Conservation (phyloP, 2,888 invertebrate species). For the Gastracanthus pulcherrimus region DNA sequence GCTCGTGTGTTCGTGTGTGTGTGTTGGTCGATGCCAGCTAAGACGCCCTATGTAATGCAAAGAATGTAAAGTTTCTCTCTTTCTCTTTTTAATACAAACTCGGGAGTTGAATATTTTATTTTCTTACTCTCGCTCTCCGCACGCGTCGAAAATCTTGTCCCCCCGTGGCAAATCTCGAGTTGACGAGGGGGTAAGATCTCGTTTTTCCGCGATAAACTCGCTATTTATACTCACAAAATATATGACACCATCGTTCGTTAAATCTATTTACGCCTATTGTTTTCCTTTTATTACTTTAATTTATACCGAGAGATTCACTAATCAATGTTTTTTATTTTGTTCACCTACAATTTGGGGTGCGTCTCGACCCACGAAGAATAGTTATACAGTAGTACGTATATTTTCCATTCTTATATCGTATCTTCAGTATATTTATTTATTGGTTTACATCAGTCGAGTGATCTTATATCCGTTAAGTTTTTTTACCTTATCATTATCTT, state of each 20-base stretch:
- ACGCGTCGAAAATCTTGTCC: slow-evolving; percentile 15
- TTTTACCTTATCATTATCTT: slow-evolving; percentile 15
- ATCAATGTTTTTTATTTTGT: neutral
- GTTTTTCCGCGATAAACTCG: slow-evolving; percentile 46
- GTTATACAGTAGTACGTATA: slow-evolving; percentile 50
- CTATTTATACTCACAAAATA: slow-evolving; percentile 63
- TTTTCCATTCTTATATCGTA: slow-evolving; percentile 27
- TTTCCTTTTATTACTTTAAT: slow-evolving; percentile 4
- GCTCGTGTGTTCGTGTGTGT: too few species aligned
- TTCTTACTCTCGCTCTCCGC: neutral
- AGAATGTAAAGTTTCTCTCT: slow-evolving; percentile 25
- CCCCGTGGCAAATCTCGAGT: neutral
- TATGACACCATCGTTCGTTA: slow-evolving; percentile 57
- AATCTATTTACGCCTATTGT: slow-evolving; percentile 50
- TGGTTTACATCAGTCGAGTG: slow-evolving; percentile 53
- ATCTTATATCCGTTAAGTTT: slow-evolving; percentile 42
- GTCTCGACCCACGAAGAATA: slow-evolving; percentile 1
- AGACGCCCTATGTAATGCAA: slow-evolving; percentile 15
- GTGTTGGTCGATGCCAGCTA: neutral
- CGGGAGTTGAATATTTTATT: neutral
- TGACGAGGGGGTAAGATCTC: neutral
- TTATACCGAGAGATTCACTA: slow-evolving; percentile 31
- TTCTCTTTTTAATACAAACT: slow-evolving; percentile 33
- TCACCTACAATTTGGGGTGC: slow-evolving; percentile 1
- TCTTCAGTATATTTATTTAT: slow-evolving; percentile 51